Conservation (phyloP, 1,140 invertebrate species). For the Globodera rostochiensis region DNA sequence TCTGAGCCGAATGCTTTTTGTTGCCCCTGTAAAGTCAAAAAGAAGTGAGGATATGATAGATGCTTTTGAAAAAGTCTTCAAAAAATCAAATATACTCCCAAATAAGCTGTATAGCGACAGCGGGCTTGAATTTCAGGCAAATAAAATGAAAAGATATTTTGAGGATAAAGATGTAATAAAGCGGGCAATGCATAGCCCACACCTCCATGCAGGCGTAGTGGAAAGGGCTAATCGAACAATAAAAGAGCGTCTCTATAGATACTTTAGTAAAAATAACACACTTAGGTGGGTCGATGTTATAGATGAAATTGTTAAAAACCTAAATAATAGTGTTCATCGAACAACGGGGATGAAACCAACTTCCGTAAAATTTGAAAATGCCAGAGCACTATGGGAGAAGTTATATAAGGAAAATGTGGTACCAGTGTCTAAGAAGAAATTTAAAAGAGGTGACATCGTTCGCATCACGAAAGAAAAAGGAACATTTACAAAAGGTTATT, state of each 20-base stretch:
- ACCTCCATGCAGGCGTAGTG: too few species aligned
- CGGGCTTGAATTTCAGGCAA: too few species aligned
- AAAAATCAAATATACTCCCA: too few species aligned
- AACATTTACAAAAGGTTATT: background rate
- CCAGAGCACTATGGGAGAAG: background rate
- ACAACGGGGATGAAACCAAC: background rate
- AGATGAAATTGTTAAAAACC: background rate
- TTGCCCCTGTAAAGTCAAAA: too few species aligned
- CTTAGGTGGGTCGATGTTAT: background rate
- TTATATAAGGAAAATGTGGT: background rate
- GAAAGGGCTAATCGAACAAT: too few species aligned
- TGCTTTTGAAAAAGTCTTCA: too few species aligned
- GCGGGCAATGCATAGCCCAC: too few species aligned
- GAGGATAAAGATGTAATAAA: too few species aligned
- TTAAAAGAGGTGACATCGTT: background rate
- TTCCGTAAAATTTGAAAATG: background rate
- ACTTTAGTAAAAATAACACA: background rate
- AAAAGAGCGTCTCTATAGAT: background rate
- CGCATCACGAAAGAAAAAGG: background rate
- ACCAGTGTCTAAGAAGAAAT: background rate
- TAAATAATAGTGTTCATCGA: background rate
- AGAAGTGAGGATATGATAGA: too few species aligned
- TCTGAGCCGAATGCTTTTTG: too few species aligned
- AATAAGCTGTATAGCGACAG: too few species aligned
- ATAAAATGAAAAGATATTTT: too few species aligned